These are phyloP conservation scores for Lepus timidus DNA, from an alignment of 2,113 vertebrate species.

Conservation along the genomic window DNA sequence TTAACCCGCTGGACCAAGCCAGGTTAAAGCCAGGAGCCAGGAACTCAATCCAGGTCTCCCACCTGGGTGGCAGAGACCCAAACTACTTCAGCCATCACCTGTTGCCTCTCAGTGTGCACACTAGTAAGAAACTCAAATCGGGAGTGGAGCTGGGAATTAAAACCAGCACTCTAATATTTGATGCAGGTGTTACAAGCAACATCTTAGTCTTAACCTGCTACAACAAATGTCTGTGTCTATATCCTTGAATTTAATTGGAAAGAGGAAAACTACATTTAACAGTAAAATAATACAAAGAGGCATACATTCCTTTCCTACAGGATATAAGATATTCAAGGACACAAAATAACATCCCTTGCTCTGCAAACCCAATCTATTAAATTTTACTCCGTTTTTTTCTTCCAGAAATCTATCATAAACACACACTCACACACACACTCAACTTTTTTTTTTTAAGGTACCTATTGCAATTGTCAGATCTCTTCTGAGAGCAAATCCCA, in stretches of 20 bases:
- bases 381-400: constrained; percentile 3
- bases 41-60: no score
- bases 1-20: no score
- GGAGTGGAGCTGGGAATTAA: no score
- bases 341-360: neutral
- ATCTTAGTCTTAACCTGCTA: no score
- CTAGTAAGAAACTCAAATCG: no score
- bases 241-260: neutral
- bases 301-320: neutral
- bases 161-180: no score
- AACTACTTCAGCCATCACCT: no score
- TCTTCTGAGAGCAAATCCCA: constrained; percentile 98
- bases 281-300: constrained; percentile 1
- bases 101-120: no score
- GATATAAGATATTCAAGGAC: neutral
- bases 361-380: neutral
- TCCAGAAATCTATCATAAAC: neutral
- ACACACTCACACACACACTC: neutral
- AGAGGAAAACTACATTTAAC: neutral
- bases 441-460: constrained; percentile 80
- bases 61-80: no score
- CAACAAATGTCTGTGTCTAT: no score
- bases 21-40: no score
- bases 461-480: constrained; percentile 99
- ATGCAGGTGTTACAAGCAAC: no score